These are phyloP conservation scores for Okamejei kenojei DNA, from an alignment of 2,797 vertebrate genomes.

Conservation along the genomic window DNA sequence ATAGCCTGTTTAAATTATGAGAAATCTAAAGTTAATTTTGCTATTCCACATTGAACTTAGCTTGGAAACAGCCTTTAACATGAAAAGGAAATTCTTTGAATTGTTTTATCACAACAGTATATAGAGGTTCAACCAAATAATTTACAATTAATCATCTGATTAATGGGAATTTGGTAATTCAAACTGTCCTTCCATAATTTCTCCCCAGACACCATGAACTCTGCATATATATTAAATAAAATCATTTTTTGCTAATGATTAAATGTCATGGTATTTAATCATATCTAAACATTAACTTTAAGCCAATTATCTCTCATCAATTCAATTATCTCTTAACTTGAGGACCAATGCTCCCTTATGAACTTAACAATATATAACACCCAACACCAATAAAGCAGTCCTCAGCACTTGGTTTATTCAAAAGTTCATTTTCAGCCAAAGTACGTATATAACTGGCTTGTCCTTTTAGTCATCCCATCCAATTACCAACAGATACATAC, in stretches of 20 bases:
- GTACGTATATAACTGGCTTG: no score
- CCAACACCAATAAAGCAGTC: neutral
- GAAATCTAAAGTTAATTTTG: neutral
- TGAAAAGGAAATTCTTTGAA: neutral
- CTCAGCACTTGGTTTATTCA: neutral
- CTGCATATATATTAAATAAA: neutral
- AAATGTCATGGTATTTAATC: neutral
- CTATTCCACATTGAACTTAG: slow-evolving; percentile 1
- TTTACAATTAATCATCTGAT: neutral
- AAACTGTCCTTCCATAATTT: neutral
- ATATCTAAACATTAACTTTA: no score
- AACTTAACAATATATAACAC: neutral
- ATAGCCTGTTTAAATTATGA: neutral
- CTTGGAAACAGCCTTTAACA: neutral
- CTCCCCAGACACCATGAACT: neutral
- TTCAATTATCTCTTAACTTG: neutral
- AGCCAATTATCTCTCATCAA: neutral
- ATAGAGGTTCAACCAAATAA: neutral
- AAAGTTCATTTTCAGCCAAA: no score
- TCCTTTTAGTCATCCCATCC: no score
- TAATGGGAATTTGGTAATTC: neutral
- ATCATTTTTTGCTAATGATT: no score
- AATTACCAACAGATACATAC: no score
- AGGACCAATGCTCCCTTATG: neutral
- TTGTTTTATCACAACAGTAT: neutral